Percentiles rank a stretch among this genome's conserved stretches.
Conservation (phyloP, 64 coral and sea anemone species). For the Anthopleura sola region DNA sequence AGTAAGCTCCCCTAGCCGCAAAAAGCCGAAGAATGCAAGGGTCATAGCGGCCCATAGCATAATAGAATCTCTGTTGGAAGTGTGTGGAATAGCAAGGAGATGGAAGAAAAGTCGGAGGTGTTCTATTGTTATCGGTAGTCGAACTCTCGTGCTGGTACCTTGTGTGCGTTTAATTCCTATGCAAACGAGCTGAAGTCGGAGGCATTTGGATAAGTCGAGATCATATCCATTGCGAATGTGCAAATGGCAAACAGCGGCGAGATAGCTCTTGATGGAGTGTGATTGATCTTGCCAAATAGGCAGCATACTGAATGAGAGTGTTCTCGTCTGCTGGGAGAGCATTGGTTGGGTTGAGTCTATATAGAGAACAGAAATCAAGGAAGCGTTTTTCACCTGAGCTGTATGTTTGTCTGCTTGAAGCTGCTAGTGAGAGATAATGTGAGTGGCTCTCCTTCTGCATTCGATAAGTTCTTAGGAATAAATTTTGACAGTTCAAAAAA, state of each 20-base stretch:
- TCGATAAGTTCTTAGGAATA: neutral
- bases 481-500: neutral
- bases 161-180: slow-evolving; percentile 29
- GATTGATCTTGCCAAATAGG: slow-evolving; percentile 29
- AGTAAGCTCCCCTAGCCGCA: slow-evolving; percentile 43
- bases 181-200: slow-evolving; percentile 23
- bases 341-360: neutral
- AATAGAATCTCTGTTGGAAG: slow-evolving; percentile 2
- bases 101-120: slow-evolving; percentile 28
- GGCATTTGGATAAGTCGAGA: slow-evolving; percentile 24
- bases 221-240: slow-evolving; percentile 27
- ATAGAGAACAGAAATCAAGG: slow-evolving; percentile 5
- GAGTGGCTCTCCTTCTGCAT: neutral
- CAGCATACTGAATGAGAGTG: slow-evolving; percentile 45
- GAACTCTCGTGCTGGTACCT: neutral
- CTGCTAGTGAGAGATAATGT: neutral
- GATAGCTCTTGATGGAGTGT: slow-evolving; percentile 30
- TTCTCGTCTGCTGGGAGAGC: slow-evolving; percentile 15
- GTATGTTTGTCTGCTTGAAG: too few relatives aligned
- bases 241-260: slow-evolving; percentile 32
- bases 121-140: slow-evolving; percentile 16
- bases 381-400: slow-evolving; percentile 23
- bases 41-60: slow-evolving; percentile 59
- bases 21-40: slow-evolving; percentile 50
- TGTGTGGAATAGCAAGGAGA: neutral